phyloP scores from a whole-genome alignment of 2,797 vertebrate genomes.

The Pyrocephalus nanus region DNA sequence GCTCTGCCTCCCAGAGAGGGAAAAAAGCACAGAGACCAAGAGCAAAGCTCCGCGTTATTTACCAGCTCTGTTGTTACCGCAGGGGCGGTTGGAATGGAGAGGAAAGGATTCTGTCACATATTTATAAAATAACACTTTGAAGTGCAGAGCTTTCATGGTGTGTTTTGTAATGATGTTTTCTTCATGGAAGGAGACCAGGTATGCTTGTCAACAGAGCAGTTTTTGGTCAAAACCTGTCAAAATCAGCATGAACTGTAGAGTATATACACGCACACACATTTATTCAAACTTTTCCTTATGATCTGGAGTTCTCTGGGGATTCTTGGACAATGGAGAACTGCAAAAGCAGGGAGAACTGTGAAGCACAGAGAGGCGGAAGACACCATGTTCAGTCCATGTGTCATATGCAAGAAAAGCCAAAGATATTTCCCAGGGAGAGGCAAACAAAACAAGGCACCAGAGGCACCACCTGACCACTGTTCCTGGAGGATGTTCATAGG shows the following conservation, averaged over 20 bases:
- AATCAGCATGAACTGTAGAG: not conserved
- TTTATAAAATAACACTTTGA: not conserved
- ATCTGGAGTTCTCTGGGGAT: not conserved
- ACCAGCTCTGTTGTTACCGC: not conserved
- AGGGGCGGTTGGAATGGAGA: not conserved
- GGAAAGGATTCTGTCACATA: not conserved
- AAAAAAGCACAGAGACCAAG: not conserved
- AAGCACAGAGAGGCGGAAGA: not conserved
- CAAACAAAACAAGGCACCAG: not conserved
- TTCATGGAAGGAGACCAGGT: not conserved
- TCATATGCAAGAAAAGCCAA: not conserved
- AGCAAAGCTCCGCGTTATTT: not conserved
- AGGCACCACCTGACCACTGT: not conserved
- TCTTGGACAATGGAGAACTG: not conserved
- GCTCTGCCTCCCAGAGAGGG: not conserved
- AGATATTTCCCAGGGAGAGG: not conserved
- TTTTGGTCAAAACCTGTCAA: not conserved
- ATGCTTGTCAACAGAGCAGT: not conserved
- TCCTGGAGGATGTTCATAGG: not conserved
- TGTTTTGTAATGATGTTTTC: not conserved
- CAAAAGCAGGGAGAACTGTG: not conserved
- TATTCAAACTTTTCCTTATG: not conserved
- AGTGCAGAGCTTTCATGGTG: not conserved
- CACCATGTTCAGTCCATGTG: not conserved
- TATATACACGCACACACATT: not conserved